phyloP scores from a whole-genome alignment of 2,888 invertebrate species.

The Amphipoea oculea region DNA sequence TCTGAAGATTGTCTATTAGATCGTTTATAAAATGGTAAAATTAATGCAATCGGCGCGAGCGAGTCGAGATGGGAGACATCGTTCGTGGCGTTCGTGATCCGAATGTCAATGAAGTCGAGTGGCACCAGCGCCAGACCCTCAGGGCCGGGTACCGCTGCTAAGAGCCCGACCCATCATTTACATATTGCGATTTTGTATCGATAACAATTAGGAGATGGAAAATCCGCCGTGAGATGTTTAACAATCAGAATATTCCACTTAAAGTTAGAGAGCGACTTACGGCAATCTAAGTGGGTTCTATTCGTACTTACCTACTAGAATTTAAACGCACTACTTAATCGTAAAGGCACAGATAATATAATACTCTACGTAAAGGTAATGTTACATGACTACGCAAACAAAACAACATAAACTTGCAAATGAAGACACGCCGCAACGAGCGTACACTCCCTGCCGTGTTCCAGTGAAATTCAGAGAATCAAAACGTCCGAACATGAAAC shows the following conservation, averaged over 20 bases:
- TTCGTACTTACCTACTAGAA: slow-evolving; percentile 57
- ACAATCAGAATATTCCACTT: slow-evolving; percentile 65
- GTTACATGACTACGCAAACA: slow-evolving; percentile 76
- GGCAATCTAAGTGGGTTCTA: slow-evolving; percentile 54
- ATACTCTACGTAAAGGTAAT: slow-evolving; percentile 44
- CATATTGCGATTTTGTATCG: slow-evolving; percentile 88
- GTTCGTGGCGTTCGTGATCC: slow-evolving; percentile 87
- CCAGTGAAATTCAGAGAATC: slow-evolving; percentile 85
- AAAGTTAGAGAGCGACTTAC: slow-evolving; percentile 57
- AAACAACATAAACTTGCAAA: slow-evolving; percentile 83
- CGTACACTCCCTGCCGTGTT: slow-evolving; percentile 76
- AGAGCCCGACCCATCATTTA: slow-evolving; percentile 83
- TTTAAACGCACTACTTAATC: slow-evolving; percentile 64
- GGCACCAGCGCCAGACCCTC: slow-evolving; percentile 76
- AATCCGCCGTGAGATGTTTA: slow-evolving; percentile 73
- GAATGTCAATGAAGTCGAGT: slow-evolving; percentile 85
- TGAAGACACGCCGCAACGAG: slow-evolving; percentile 83
- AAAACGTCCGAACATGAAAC: slow-evolving; percentile 88
- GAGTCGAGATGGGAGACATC: slow-evolving; percentile 88
- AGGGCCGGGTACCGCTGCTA: slow-evolving; percentile 72
- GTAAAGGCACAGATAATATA: slow-evolving; percentile 55
- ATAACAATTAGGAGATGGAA: slow-evolving; percentile 83
- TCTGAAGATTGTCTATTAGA: slow-evolving; percentile 88
- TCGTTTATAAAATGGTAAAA: slow-evolving; percentile 89
- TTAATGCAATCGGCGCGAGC: slow-evolving; percentile 89